Evolutionary conservation across 2,888 invertebrate species (phyloP).

Genomic region (Rotaria sp.): DNA sequence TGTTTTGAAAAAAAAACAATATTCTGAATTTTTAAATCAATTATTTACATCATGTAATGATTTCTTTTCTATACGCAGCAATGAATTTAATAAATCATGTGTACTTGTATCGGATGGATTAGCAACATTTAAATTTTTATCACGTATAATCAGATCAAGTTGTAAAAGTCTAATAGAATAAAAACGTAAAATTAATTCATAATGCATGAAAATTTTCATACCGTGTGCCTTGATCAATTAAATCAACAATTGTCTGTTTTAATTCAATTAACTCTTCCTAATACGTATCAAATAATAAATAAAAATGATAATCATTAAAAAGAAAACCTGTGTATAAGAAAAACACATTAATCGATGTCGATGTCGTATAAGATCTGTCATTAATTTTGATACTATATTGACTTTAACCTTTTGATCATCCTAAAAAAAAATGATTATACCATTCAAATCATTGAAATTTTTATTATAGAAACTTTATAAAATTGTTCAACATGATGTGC

Average conservation of each 20-base stretch:
- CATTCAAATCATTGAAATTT: no score
- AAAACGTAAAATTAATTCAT: background rate
- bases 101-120: constrained; percentile 28
- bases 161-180: background rate
- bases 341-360: background rate
- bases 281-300: background rate
- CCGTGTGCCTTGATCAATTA: constrained; percentile 13
- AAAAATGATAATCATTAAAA: background rate
- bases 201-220: background rate
- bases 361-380: background rate
- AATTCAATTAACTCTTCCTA: constrained; percentile 30
- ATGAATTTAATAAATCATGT: background rate
- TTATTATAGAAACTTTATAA: background rate
- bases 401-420: constrained; percentile 17
- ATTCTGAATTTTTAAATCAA: background rate
- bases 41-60: constrained; percentile 1
- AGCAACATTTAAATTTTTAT: background rate
- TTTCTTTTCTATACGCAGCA: background rate
- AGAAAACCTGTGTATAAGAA: background rate
- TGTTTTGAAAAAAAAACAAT: background rate
- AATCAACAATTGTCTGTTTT: constrained; percentile 20
- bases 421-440: background rate
- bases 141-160: constrained; percentile 19
- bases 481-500: constrained; percentile 21
- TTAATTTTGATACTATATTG: constrained; percentile 8